phyloP scores from a whole-genome alignment of 2,113 vertebrate species.

The Bucco capensis region DNA sequence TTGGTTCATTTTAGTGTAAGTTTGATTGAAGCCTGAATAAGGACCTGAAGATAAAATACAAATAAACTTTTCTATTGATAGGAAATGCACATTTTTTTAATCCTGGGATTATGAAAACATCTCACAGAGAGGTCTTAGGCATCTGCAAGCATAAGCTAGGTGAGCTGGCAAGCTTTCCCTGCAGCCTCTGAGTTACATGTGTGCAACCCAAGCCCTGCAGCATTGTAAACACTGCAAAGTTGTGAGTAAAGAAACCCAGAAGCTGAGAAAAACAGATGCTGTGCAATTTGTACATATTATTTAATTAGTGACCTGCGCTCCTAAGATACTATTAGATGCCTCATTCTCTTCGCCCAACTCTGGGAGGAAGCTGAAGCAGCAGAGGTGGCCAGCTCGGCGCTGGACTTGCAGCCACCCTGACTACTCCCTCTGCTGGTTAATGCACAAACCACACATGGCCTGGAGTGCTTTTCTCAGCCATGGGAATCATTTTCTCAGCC shows the following conservation, averaged over 20 bases:
- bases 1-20: background rate
- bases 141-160: accelerated
- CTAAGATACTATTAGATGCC: background rate
- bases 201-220: background rate
- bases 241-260: background rate
- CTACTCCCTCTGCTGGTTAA: conserved; percentile 64
- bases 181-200: background rate
- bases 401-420: background rate
- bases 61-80: background rate
- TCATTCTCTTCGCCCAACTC: background rate
- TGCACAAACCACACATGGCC: background rate
- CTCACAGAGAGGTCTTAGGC: accelerated
- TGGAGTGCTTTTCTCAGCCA: background rate
- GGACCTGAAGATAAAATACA: background rate
- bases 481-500: background rate
- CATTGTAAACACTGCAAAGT: background rate
- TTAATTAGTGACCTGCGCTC: background rate
- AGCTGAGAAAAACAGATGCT: background rate
- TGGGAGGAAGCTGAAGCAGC: background rate
- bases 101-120: background rate
- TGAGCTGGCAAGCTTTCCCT: background rate
- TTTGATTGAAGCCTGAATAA: background rate
- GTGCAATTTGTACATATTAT: background rate
- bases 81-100: background rate
- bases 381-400: background rate